A percentile compares a stretch with the other conserved stretches of the same genome.
Evolutionary conservation across 37 sponge, comb jelly and placozoan genomes (phyloP).

Genomic region (Mnemiopsis leidyi): DNA sequence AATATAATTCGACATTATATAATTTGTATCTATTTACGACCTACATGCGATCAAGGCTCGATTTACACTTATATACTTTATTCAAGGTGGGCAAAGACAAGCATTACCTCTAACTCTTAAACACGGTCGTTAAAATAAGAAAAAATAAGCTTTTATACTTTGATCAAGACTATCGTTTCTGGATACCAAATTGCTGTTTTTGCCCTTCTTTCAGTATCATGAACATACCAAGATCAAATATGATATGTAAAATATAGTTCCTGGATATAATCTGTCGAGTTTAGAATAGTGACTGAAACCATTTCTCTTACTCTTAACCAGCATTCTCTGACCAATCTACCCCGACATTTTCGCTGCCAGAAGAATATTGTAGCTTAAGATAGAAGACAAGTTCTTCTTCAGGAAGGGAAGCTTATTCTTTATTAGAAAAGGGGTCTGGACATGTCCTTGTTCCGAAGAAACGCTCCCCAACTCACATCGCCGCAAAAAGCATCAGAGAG

Average conservation of each 20-base stretch:
- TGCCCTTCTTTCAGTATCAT: too few species aligned
- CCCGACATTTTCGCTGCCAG: background rate
- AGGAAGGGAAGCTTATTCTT: background rate
- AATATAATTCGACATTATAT: too few species aligned
- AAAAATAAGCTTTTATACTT: too few species aligned
- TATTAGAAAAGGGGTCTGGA: background rate
- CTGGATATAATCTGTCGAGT: background rate
- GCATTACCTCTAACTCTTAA: too few species aligned
- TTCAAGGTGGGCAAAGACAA: too few species aligned
- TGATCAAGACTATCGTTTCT: too few species aligned
- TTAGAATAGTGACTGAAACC: background rate
- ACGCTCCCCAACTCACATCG: background rate
- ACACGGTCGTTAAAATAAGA: too few species aligned
- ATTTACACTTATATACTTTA: too few species aligned
- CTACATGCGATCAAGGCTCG: too few species aligned
- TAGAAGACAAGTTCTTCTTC: background rate
- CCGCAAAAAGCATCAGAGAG: background rate
- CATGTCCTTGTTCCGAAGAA: background rate
- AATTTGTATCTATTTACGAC: too few species aligned
- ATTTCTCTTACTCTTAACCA: background rate
- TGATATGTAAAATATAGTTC: background rate
- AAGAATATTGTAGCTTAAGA: background rate
- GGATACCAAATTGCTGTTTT: too few species aligned
- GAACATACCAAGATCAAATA: too few species aligned
- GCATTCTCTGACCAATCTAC: background rate